Percentiles rank a stretch among this genome's conserved stretches.
phyloP scores from a whole-genome alignment of 2,888 invertebrate species.

The Trissolcus japonicus region DNA sequence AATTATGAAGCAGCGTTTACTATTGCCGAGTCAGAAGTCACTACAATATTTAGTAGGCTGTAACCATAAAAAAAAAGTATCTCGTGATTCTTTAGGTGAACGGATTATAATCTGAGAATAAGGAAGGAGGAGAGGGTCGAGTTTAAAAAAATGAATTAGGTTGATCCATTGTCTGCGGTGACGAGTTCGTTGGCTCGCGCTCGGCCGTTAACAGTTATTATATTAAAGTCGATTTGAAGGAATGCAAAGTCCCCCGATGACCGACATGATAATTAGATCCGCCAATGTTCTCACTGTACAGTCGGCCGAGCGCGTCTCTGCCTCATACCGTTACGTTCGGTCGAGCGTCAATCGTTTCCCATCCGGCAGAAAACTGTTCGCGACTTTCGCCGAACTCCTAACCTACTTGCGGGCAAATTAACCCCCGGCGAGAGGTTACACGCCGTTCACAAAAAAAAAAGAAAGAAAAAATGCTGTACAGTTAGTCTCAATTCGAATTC shows the following conservation, averaged over 20 bases:
- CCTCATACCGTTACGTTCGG: conserved; percentile 54
- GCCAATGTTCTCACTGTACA: conserved; percentile 54
- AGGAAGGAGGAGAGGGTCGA: background rate
- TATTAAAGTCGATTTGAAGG: conserved; percentile 46
- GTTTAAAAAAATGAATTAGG: background rate
- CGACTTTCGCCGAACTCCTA: conserved; percentile 54
- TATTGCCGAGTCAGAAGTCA: conserved; percentile 1
- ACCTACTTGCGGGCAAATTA: conserved; percentile 45
- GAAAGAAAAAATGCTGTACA: background rate
- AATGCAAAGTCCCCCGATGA: conserved; percentile 47
- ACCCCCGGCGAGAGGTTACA: conserved; percentile 31
- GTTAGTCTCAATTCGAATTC: too few relatives aligned
- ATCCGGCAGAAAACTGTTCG: conserved; percentile 56
- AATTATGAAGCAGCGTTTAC: conserved; percentile 34
- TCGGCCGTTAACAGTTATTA: conserved; percentile 43
- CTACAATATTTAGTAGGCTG: background rate
- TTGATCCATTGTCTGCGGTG: conserved; percentile 22
- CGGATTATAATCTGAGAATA: background rate
- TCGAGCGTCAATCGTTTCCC: conserved; percentile 56
- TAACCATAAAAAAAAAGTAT: background rate
- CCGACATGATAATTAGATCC: conserved; percentile 57
- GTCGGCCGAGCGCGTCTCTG: conserved; percentile 47
- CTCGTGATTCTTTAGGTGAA: background rate
- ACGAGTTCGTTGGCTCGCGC: conserved; percentile 40
- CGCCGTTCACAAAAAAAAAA: background rate